Evolutionary conservation across 2,113 vertebrate species (phyloP).

Genomic region (Malaclemys terrapin): DNA sequence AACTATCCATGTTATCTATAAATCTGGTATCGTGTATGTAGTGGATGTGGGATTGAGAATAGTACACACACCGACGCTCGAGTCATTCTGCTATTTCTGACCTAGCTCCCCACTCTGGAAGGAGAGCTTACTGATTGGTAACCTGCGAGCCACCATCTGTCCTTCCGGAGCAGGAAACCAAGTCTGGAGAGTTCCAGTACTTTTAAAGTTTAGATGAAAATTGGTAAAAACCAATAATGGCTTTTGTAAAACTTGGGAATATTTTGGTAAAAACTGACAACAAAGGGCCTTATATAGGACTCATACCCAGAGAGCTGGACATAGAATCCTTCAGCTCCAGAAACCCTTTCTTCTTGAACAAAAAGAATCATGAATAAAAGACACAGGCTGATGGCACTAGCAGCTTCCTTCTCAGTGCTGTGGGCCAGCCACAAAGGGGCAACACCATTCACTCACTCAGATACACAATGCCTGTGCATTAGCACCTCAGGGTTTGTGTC

Average conservation of each 20-base stretch:
- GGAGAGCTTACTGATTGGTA: background rate
- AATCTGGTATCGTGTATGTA: background rate
- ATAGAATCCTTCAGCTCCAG: slow-evolving; percentile 10
- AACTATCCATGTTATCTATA: background rate
- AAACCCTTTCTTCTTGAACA: background rate
- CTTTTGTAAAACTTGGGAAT: background rate
- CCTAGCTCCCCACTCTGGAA: background rate
- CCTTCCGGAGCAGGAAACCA: background rate
- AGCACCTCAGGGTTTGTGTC: slow-evolving; percentile 14
- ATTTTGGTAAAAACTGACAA: background rate
- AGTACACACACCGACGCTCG: background rate
- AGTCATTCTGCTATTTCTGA: background rate
- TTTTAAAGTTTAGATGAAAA: background rate
- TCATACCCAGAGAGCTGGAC: background rate
- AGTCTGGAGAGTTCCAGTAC: background rate
- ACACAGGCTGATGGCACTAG: background rate
- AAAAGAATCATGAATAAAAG: background rate
- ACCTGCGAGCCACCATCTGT: background rate
- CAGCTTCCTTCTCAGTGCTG: background rate
- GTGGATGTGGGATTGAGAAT: background rate
- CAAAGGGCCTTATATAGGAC: background rate
- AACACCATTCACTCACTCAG: background rate
- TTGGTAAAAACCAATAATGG: background rate
- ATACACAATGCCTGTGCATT: background rate
- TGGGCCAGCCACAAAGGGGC: background rate